These are phyloP conservation scores for Engraulis encrasicolus DNA, from an alignment of 2,113 vertebrate genomes.

Conservation along the genomic window DNA sequence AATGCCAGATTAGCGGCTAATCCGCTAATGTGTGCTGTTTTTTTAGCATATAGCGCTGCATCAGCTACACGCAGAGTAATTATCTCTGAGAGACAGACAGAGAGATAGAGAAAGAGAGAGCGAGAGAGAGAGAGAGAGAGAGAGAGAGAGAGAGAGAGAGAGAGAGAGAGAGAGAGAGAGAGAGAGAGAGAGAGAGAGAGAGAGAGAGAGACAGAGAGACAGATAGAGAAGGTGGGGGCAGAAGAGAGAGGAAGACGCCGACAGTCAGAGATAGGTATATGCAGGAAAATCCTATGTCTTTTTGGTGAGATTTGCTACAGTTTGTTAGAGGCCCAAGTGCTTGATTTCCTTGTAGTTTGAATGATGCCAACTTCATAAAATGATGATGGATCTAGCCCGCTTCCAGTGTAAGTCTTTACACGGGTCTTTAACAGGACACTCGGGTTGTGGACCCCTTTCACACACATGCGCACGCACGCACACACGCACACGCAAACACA, in stretches of 20 bases:
- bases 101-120: slow-evolving; percentile 47
- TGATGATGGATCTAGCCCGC: not conserved
- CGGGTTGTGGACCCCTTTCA: not conserved
- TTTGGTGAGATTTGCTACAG: slow-evolving; percentile 32
- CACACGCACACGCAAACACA: too few species aligned
- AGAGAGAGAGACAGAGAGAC: slow-evolving; percentile 41
- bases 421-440: not conserved
- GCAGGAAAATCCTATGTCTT: slow-evolving; percentile 38
- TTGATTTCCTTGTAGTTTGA: not conserved
- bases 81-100: slow-evolving; percentile 46
- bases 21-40: slow-evolving; percentile 55
- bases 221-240: slow-evolving; percentile 32
- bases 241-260: slow-evolving; percentile 26
- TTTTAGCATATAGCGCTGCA: slow-evolving; percentile 40
- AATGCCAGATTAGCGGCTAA: slow-evolving; percentile 60
- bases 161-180: slow-evolving; percentile 39
- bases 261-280: too few species aligned
- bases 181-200: slow-evolving; percentile 46
- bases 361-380: not conserved
- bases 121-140: slow-evolving; percentile 43
- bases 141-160: slow-evolving; percentile 39
- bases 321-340: slow-evolving; percentile 29
- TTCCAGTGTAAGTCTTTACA: not conserved
- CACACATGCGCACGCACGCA: not conserved
- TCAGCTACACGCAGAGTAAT: slow-evolving; percentile 51